Percentiles rank a stretch among this genome's conserved stretches.
Evolutionary conservation across 2,797 vertebrate species (phyloP).

Genomic region (Lophius americanus): DNA sequence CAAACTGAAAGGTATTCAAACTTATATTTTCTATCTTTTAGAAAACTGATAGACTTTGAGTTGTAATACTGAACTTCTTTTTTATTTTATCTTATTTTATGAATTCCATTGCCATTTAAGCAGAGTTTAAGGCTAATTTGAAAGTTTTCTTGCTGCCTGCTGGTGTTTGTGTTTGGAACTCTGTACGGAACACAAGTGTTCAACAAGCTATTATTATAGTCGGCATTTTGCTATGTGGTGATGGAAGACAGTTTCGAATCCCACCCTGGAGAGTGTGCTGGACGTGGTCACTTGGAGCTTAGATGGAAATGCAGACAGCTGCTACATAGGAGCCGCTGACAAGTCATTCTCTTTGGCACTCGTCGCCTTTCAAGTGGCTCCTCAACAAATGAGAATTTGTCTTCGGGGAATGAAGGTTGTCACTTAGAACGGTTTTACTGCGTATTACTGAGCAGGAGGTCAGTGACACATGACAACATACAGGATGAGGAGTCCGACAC

Average conservation of each 20-base stretch:
- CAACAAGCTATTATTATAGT: slow-evolving; percentile 46
- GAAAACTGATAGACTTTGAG: too few relatives aligned
- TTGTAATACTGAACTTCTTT: too few relatives aligned
- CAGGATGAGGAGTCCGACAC: slow-evolving; percentile 60
- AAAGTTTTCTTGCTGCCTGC: slow-evolving; percentile 29
- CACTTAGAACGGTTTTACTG: slow-evolving; percentile 62
- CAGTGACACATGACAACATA: slow-evolving; percentile 72
- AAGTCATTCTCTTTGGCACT: slow-evolving; percentile 61
- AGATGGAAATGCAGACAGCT: slow-evolving; percentile 44
- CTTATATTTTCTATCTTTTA: too few relatives aligned
- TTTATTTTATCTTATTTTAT: too few relatives aligned
- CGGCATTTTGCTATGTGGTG: slow-evolving; percentile 28
- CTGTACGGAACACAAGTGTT: slow-evolving; percentile 24
- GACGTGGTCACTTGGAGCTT: slow-evolving; percentile 55
- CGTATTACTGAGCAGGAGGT: slow-evolving; percentile 64
- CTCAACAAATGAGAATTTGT: slow-evolving; percentile 66
- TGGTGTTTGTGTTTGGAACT: slow-evolving; percentile 22
- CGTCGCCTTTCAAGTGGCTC: slow-evolving; percentile 66
- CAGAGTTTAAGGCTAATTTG: too few relatives aligned
- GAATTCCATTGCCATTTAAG: too few relatives aligned
- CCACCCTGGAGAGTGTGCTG: slow-evolving; percentile 36
- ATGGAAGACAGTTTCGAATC: slow-evolving; percentile 40
- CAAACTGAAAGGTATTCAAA: too few relatives aligned
- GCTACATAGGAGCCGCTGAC: slow-evolving; percentile 56
- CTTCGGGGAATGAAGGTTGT: slow-evolving; percentile 66